A percentile compares a stretch with the other conserved stretches of the same genome.
Conservation (phyloP, 2,113 vertebrate species). For the Bos javanicus region DNA sequence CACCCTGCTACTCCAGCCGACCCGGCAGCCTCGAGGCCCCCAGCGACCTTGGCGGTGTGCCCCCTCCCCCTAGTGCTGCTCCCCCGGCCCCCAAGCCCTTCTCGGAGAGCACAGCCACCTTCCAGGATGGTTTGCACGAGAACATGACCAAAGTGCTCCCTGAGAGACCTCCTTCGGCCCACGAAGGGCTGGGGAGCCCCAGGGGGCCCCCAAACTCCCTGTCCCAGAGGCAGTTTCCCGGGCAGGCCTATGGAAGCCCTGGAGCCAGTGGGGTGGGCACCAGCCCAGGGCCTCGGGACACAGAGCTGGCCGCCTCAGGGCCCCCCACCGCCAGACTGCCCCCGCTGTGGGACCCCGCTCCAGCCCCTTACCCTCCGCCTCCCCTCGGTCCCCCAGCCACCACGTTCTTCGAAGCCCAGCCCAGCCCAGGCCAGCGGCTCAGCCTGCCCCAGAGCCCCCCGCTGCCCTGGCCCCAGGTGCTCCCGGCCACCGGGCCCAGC, state of each 20-base stretch:
- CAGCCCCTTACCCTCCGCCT: conserved; percentile 80
- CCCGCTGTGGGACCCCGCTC: conserved; percentile 89
- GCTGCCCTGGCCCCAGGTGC: conserved; percentile 90
- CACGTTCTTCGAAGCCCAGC: conserved; percentile 86
- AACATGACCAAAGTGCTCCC: conserved; percentile 80
- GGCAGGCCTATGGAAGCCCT: conserved; percentile 84
- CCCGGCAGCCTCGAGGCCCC: conserved; percentile 81
- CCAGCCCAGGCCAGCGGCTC: conserved; percentile 85
- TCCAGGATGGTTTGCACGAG: conserved; percentile 85
- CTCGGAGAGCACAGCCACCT: conserved; percentile 85
- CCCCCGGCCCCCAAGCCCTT: conserved; percentile 84
- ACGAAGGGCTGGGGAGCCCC: conserved; percentile 80
- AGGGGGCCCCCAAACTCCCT: conserved; percentile 83
- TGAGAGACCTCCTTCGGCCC: conserved; percentile 83
- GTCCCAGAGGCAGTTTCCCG: conserved; percentile 90
- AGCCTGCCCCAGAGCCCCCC: conserved; percentile 83
- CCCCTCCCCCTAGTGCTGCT: conserved; percentile 85
- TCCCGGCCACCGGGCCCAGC: conserved; percentile 76
- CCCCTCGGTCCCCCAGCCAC: conserved; percentile 50
- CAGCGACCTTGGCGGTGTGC: conserved; percentile 81
- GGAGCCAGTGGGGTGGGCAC: conserved; percentile 73
- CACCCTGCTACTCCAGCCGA: conserved; percentile 84
- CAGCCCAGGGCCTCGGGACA: conserved; percentile 85
- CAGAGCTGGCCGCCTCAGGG: conserved; percentile 72
- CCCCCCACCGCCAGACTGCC: conserved; percentile 79